Percentiles rank a stretch among this genome's conserved stretches.
Evolutionary conservation across 2,113 vertebrate species (phyloP).

Genomic region (Poeciliopsis occidentalis): DNA sequence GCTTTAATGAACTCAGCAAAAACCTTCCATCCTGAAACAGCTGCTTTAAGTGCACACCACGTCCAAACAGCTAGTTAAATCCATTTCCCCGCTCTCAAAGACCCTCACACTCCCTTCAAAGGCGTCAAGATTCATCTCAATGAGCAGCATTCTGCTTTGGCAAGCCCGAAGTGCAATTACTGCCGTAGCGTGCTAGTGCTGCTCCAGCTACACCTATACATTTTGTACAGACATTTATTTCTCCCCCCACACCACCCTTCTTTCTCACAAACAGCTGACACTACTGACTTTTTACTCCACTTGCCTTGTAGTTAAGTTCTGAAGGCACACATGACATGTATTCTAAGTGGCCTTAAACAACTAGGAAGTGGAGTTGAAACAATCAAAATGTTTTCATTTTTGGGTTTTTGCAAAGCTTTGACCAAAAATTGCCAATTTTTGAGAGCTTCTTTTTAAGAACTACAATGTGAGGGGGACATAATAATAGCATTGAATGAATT

Average conservation of each 20-base stretch:
- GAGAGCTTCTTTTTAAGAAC: neutral
- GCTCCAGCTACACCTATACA: conserved; percentile 67
- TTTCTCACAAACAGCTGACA: conserved; percentile 58
- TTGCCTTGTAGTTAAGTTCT: conserved; percentile 48
- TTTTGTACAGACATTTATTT: conserved; percentile 66
- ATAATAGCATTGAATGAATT: neutral
- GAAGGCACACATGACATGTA: conserved; percentile 4
- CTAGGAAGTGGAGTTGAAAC: neutral
- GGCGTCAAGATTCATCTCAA: conserved; percentile 74
- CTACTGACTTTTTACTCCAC: conserved; percentile 38
- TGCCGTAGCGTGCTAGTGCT: conserved; percentile 56
- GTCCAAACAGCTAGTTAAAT: conserved; percentile 69
- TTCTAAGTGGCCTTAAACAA: conserved; percentile 19
- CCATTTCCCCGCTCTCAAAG: conserved; percentile 69
- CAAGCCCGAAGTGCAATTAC: conserved; percentile 71
- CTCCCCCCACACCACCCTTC: conserved; percentile 1
- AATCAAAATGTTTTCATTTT: neutral
- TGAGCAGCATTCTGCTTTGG: conserved; percentile 78
- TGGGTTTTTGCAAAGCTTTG: neutral
- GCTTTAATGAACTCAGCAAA: conserved; percentile 70
- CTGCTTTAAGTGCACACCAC: conserved; percentile 62
- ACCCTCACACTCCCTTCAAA: conserved; percentile 71
- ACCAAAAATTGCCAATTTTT: neutral
- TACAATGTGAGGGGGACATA: neutral
- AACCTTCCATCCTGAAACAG: conserved; percentile 54